These are phyloP conservation scores for Cladopsammia gracilis DNA, from an alignment of 64 coral and sea anemone genomes.

Conservation along the genomic window DNA sequence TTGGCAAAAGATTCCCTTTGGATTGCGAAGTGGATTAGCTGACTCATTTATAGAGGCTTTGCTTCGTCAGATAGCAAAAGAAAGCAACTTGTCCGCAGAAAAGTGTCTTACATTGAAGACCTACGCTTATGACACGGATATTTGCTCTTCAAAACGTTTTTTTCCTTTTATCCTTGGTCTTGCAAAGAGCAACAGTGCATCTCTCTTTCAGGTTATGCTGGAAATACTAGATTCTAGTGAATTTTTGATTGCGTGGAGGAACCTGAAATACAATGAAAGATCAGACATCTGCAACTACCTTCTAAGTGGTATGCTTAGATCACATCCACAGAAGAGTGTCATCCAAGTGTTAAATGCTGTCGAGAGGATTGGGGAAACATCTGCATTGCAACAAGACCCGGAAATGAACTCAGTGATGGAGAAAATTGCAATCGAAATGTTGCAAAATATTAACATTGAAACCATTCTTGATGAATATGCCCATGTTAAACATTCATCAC, in stretches of 20 bases:
- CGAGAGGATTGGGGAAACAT: neutral
- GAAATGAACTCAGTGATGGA: neutral
- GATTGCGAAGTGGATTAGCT: neutral
- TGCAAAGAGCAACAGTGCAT: neutral
- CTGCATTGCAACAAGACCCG: neutral
- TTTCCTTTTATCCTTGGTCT: neutral
- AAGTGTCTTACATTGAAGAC: neutral
- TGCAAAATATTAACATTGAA: neutral
- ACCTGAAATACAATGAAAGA: neutral
- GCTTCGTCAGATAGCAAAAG: neutral
- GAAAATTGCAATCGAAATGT: neutral
- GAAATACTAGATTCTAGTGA: neutral
- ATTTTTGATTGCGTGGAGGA: neutral
- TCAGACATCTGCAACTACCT: neutral
- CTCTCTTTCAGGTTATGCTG: neutral
- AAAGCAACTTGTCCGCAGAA: neutral
- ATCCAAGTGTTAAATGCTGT: neutral
- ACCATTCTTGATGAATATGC: neutral
- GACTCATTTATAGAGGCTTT: slow-evolving; percentile 1
- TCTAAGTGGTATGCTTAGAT: neutral
- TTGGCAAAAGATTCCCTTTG: neutral
- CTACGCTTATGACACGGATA: neutral
- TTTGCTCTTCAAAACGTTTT: neutral
- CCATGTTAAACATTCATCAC: neutral
- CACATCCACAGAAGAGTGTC: neutral